Base-by-base conservation (phyloP, 2,888 invertebrate genomes). In the Zele albiditarsus region DNA sequence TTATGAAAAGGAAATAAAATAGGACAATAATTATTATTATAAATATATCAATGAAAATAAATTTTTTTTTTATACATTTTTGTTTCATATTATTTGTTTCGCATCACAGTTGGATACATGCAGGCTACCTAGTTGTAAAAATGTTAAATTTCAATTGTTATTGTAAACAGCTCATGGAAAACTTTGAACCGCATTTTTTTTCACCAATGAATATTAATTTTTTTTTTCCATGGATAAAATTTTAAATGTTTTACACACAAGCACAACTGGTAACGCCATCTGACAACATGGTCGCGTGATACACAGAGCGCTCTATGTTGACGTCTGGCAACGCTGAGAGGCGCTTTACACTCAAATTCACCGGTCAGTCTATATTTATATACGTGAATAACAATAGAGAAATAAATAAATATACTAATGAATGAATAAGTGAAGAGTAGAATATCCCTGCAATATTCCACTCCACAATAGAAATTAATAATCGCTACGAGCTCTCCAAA, bases 221-320 rank as follows among this genome's bases (percentile, higher is more conserved):
- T 53, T 53, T 53, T 20, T 53, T 4, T 3, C 20, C 4, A 53
- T 2, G 53, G 53, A 20, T 53, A 53, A 53, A 23, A 53, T 53
- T 53, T 20, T n/a, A 20, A 53, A 53, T 53, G 10, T 53, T 53
- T 6, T 16, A n/a, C 8, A 20, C 53, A 20, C 38, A 20, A 8
- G 20, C 6, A 53, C 20, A 53, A 53, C 53, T 53, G 20, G 38
- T 25, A 38, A 25, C 65, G 65, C 65, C 65, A 65, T 65, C 65
- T 65, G 14, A 38, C 65, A 42, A 53, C n/a, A 53, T 20, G 6
- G 20, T 23, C n/a, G 20, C 8, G 53, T 53, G 53, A 23, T 20
- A 23, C 23, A 53, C 20, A 20, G n/a, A 20, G 23, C 53, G 20
- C 53, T 20, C 23, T 1, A 53, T 20, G 53, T 53, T 42, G 3